Conservation (phyloP, 2,888 invertebrate genomes). For the Sthenelais limicola region DNA sequence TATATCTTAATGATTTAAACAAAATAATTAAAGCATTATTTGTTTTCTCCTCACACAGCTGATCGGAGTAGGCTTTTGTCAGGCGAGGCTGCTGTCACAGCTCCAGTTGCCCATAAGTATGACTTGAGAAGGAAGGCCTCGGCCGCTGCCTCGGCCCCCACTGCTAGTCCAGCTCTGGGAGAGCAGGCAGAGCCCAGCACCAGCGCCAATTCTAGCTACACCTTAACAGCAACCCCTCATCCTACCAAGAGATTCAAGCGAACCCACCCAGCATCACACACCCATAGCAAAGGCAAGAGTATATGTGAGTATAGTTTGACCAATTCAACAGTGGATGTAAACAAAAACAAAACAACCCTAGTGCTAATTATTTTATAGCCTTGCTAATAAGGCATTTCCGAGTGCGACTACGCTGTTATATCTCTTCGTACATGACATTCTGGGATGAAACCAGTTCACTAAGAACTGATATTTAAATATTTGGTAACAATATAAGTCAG, state of each 20-base stretch:
- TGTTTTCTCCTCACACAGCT: constrained; percentile 6
- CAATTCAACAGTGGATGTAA: too few species aligned
- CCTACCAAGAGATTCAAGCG: constrained; percentile 33
- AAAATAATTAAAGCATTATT: too few species aligned
- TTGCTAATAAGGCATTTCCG: too few species aligned
- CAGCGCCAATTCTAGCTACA: constrained; percentile 30
- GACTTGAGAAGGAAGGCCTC: constrained; percentile 49
- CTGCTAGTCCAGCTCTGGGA: constrained; percentile 15
- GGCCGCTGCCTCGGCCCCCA: constrained; percentile 31
- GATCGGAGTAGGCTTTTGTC: neutral
- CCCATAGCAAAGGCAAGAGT: constrained; percentile 28
- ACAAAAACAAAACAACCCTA: too few species aligned
- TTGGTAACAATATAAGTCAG: too few species aligned
- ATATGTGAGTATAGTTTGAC: constrained; percentile 14
- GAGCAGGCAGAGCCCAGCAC: constrained; percentile 28
- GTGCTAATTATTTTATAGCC: too few species aligned
- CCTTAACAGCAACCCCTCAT: constrained; percentile 21
- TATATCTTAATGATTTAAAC: too few species aligned
- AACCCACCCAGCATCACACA: constrained; percentile 13
- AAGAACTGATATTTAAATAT: too few species aligned
- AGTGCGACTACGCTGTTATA: too few species aligned
- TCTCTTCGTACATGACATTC: too few species aligned
- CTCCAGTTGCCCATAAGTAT: constrained; percentile 42
- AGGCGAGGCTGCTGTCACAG: constrained; percentile 5
- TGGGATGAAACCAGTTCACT: too few species aligned